Evolutionary conservation across 2,113 vertebrate species (phyloP), one percentile per base, ranked within the genome.

Genomic region (Probosciger aterrimus): DNA sequence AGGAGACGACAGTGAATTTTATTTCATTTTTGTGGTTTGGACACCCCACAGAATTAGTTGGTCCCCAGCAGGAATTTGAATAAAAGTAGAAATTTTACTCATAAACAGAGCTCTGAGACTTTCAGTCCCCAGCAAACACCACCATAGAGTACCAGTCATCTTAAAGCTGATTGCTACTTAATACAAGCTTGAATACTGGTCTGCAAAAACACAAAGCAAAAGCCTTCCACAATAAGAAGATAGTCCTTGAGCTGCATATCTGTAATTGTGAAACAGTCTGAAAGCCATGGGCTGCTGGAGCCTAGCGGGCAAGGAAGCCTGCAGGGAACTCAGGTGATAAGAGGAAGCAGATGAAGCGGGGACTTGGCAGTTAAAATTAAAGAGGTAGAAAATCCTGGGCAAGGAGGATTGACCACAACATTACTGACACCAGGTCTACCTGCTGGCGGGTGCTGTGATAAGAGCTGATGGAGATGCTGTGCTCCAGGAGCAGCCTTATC

Each of bases 401-500:
- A 31, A 76, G 62, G n/a, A 83, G 23, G 44, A 35, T 20, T 59
- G 71, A 20, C 69, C 92, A 69, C 37, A 11, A 2, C n/a, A 27
- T 17, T 1, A 33, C 3, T 0, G 1, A 49, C 43, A 47, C 23
- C 49, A 16, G n/a, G 33, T 19, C 60, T 10, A 31, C 44, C 9
- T 7, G 6, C 44, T 1, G 0, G 39, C 4, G 2, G 2, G 1
- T 3, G 49, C 82, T 31, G 47, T 20, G 95, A 95, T 95, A 96
- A 91, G 81, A 82, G 49, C 77, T 68, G 81, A 27, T 52, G 57
- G 86, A 77, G 82, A 75, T 6, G 20, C 50, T 14, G 59, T 14
- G 50, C 69, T 37, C 47, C 69, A 78, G 77, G 47, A 71, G 57
- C 33, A 63, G 83, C 41, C 69, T 97, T 97, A 96, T 97, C 95